A percentile compares a stretch with the other conserved stretches of the same genome.
Conservation (phyloP, 2,888 invertebrate species). For the Thecophora atra region DNA sequence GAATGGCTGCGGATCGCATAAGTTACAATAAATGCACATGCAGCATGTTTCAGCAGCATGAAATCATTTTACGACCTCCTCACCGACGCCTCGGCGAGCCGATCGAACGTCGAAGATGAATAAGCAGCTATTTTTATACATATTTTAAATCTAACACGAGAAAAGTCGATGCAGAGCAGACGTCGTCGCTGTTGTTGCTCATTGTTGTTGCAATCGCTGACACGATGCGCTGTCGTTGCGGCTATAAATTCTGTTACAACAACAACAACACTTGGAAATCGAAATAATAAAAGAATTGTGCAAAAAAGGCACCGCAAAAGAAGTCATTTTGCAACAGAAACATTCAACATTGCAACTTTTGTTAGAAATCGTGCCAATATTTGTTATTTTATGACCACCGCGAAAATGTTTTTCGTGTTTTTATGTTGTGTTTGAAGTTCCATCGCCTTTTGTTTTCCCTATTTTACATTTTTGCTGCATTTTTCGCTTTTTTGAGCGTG, state of each 20-base stretch:
- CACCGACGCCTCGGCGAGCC: slow-evolving; percentile 39
- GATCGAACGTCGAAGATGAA: slow-evolving; percentile 58
- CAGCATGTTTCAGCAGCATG: slow-evolving; percentile 37
- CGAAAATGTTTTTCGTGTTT: slow-evolving; percentile 28
- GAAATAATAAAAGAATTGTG: background rate
- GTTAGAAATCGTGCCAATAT: slow-evolving; percentile 37
- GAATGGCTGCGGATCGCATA: slow-evolving; percentile 1
- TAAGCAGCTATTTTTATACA: slow-evolving; percentile 64
- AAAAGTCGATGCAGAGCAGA: slow-evolving; percentile 23
- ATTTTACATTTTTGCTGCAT: background rate
- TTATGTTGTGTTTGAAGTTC: background rate
- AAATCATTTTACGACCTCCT: slow-evolving; percentile 11
- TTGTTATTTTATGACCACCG: slow-evolving; percentile 29
- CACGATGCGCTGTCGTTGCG: slow-evolving; percentile 41
- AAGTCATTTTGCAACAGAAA: background rate
- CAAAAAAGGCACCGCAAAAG: background rate
- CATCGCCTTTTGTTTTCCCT: background rate
- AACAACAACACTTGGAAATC: background rate
- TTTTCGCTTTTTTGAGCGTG: background rate
- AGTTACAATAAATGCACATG: slow-evolving; percentile 41
- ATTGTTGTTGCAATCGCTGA: slow-evolving; percentile 31
- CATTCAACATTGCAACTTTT: background rate
- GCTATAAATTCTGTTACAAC: slow-evolving; percentile 35
- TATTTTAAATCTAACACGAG: slow-evolving; percentile 58
- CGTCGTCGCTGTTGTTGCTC: slow-evolving; percentile 51